These are phyloP conservation scores for Lymantria dispar DNA, from an alignment of 2,888 invertebrate species.

Conservation along the genomic window DNA sequence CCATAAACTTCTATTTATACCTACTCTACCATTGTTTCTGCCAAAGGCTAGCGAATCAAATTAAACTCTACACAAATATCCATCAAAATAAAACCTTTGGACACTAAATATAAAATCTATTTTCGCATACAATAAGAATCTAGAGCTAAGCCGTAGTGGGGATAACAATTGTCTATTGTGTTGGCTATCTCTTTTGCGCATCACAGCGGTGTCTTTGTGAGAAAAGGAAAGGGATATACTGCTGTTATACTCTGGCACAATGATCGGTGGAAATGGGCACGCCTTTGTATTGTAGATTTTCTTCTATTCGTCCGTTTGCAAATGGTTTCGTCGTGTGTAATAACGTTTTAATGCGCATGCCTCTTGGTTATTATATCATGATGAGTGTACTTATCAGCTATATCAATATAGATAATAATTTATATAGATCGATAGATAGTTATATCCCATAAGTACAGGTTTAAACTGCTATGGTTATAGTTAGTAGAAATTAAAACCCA, in stretches of 20 bases:
- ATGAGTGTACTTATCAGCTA: too few species aligned
- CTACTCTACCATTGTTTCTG: constrained; percentile 71
- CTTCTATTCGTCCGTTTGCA: constrained; percentile 59
- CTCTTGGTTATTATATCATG: constrained; percentile 22
- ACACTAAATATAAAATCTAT: constrained; percentile 23
- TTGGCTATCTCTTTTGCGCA: constrained; percentile 76
- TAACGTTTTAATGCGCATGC: constrained; percentile 59
- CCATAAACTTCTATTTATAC: constrained; percentile 52
- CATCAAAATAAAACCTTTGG: constrained; percentile 40
- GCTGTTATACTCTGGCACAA: constrained; percentile 57
- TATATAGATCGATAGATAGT: too few species aligned
- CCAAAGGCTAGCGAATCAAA: constrained; percentile 73
- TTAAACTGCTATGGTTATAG: too few species aligned
- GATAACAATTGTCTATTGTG: constrained; percentile 82
- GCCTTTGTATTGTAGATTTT: constrained; percentile 67
- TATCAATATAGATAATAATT: too few species aligned
- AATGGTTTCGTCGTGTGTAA: constrained; percentile 39
- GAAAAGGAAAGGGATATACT: constrained; percentile 47
- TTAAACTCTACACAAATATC: constrained; percentile 63
- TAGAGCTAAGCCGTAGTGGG: constrained; percentile 68
- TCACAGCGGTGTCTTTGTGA: constrained; percentile 56
- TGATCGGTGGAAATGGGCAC: constrained; percentile 59
- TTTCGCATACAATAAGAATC: constrained; percentile 41
- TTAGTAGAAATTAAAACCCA: too few species aligned
- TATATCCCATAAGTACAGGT: too few species aligned